Base-by-base conservation (phyloP, 2,888 invertebrate genomes). In the Cheilosia impressa region DNA sequence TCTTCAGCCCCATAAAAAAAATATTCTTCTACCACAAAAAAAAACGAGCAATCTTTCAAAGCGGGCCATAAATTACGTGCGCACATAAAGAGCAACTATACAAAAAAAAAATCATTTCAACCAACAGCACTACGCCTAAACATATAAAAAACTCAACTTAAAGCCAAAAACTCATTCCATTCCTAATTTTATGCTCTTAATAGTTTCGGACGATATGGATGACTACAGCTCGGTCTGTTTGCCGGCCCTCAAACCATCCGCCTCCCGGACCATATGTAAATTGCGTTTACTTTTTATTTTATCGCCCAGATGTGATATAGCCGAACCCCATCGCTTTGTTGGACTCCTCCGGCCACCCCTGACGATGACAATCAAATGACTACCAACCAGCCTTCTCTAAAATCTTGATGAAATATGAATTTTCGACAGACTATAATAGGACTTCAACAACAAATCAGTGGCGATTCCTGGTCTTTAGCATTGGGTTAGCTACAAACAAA, bases 251-350 rank as follows among this genome's bases (percentile, higher is more conserved):
- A 27, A 69, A 63, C 57, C 57, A 27, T 41, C 41, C 38, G 53
- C 17, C 55, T 2, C 2, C 27, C 27, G 65, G 71, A 66, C 84
- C 76, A 85, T 71, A 85, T 80, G 71, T 80, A 85, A 80, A 80
- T 85, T 71, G 68, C 76, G 84, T 85, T 85, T 76, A 75, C 84
- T 75, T 79, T 79, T 66, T 72, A 71, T 85, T 85, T 85, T 80
- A 85, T 76, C 71, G 66, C 76, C 66, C 71, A 62, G 71, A 80
- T 84, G 84, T 69, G 65, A 80, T 84, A 69, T 47, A 58, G 57
- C 68, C 71, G 66, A 77, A 62, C 66, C 77, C 65, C 65, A 58
- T 31, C 7, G 31, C 60, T 47, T 66, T 38, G 9, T 9, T 6
- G 27, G 31, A 31, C 31, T 31, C 31, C 31, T 31, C 31, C 31